Evolutionary conservation across 2,113 vertebrate genomes (phyloP).

Genomic region (Brevimyrus niger): DNA sequence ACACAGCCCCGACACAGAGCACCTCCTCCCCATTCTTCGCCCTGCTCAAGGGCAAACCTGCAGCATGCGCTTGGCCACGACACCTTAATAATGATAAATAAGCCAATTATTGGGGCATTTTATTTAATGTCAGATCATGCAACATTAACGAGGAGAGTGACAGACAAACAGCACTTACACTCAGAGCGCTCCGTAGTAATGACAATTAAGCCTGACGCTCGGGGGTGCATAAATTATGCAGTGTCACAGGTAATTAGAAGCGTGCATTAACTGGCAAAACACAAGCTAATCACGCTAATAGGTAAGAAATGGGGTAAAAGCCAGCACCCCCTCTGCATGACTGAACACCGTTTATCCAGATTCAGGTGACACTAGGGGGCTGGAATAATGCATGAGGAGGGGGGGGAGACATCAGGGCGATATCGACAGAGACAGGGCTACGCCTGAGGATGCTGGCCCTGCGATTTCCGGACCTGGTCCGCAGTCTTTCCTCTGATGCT

Average conservation of each 20-base stretch:
- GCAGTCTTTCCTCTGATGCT: not conserved
- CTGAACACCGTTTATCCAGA: not conserved
- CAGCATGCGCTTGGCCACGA: not conserved
- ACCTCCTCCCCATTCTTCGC: not conserved
- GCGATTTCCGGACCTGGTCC: not conserved
- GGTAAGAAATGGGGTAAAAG: not conserved
- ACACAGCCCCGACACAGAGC: not conserved
- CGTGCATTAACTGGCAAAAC: not conserved
- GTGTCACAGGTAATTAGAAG: not conserved
- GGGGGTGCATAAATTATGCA: not conserved
- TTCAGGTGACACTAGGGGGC: not conserved
- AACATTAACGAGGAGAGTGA: not conserved
- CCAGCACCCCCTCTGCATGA: not conserved
- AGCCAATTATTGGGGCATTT: not conserved
- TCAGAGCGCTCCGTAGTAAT: not conserved
- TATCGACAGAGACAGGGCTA: not conserved
- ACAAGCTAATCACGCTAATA: not conserved
- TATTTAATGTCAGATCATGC: not conserved
- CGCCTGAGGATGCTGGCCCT: not conserved
- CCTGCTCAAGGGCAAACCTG: not conserved
- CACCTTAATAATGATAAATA: not conserved
- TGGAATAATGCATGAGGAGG: not conserved
- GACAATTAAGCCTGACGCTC: not conserved
- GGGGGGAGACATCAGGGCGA: not conserved
- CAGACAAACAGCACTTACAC: not conserved